Evolutionary conservation across 1,140 invertebrate species (phyloP), one percentile per base, ranked within the genome.

Genomic region (Apocrypta bakeri): DNA sequence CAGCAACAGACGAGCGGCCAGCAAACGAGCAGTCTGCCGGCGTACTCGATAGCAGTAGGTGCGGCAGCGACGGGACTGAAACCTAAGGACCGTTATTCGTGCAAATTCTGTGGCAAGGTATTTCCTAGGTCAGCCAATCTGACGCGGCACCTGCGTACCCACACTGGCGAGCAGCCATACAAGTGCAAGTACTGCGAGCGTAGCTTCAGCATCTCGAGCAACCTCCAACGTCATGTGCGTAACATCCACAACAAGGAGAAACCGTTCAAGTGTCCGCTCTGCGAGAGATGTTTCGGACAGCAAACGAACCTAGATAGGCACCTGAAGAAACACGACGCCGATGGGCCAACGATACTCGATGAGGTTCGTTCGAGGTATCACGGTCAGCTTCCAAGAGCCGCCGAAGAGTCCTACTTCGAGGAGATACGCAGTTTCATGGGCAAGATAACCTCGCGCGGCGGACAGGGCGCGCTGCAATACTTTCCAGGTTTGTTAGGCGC

Each of bases 201-300:
- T 81, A 99, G 98, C 48, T 99, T 99, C 93, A 98, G 97, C 88
- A 99, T 99, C 91, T 98, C 98, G 1, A 99, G 98, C 71, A 99
- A 99, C 89, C 93, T 99, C 37, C 99, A 99, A 91, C 95, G 99
- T 74, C 99, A 99, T 92, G 98, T 99, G 25, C 94, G 99, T 42
- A 99, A 99, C 91, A 99, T 99, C 85, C 99, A 99, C 92, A 99
- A 99, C 92, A 99, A 99, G 90, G 97, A 98, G 90, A 96, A 97
- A 84, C 97, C 97, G 24, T 98, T 97, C 91, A 96, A 96, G 87
- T 97, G 96, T 90, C 96, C 96, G 81, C 93, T 97, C 40, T 97
- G 96, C 88, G 96, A 97, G 89, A 93, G 97, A 71, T 98, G 98
- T 90, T 99, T 99, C 90, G 98, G 98, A 0, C 98, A 99, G 91